Evolutionary conservation across 2,113 vertebrate genomes (phyloP), one percentile per base, ranked within the genome.

Genomic region (Microtus oregoni): DNA sequence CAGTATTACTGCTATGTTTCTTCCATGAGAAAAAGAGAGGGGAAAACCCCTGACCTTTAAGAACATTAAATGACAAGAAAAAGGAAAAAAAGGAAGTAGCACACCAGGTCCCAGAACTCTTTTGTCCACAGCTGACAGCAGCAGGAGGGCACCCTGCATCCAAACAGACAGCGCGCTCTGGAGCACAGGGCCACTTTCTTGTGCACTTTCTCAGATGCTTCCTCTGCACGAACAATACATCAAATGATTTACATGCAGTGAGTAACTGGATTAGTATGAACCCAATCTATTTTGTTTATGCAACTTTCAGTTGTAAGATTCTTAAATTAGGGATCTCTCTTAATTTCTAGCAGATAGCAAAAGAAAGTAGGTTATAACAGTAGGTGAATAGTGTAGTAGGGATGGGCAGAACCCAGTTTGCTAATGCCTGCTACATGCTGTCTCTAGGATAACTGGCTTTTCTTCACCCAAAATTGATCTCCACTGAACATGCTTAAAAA

Each of bases 1-100:
- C 28, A 73, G 32, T 28, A 97, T 77, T 91, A 61, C 50, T 9
- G 30, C 17, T 30, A 92, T 4, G 4, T 85, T 95, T 94, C 26
- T 94, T 78, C 63, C 41, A 91, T 55, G n/a, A 96, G 24, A 91
- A 91, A 95, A 90, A 93, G 77, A 70, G 83, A 17, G 85, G 8
- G 78, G 8, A 73, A 76, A 76, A 15, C 20, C 47, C 91, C 92
- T 86, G 24, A 76, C 70, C 93, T 92, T 89, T 86, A 35, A 92
- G 92, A 82, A 26, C 44, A 89, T 67, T 17, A 78, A 95, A 52
- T 26, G 32, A 72, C 70, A 88, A 38, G 7, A 63, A 87, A 68
- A 20, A 63, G 38, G 61, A 63, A 35, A 35, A 35, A 70, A 65
- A 92, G 26, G 81, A 83, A 14, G 22, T 73, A 87, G 41, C 41